Evolutionary conservation across 2,113 vertebrate species (phyloP).

Genomic region (Calypte anna): DNA sequence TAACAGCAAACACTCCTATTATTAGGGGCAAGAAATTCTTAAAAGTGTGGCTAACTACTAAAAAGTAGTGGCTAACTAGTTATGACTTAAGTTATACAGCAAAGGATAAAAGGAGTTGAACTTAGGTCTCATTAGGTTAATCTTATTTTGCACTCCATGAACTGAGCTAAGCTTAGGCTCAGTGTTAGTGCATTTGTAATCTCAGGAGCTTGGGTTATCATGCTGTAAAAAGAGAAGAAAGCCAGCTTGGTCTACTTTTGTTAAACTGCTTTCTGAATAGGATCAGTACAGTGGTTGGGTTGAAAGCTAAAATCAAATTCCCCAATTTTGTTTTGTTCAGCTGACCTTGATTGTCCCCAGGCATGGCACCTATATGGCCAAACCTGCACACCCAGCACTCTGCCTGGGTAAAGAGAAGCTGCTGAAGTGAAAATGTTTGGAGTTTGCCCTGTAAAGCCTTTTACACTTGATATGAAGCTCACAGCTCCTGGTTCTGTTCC

Average conservation of each 20-base stretch:
- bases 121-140: not conserved
- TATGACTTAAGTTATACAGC: not conserved
- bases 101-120: not conserved
- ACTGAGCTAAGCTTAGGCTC: not conserved
- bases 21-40: not conserved
- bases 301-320: not conserved
- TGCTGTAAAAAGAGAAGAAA: not conserved
- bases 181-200: not conserved
- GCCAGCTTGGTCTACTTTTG: not conserved
- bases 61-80: not conserved
- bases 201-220: not conserved
- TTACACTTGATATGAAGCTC: not conserved
- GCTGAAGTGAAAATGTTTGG: not conserved
- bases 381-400: accelerated
- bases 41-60: not conserved
- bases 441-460: not conserved
- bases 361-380: too few relatives aligned
- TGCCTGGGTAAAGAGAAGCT: accelerated
- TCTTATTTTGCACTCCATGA: not conserved
- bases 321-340: not conserved
- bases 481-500: not conserved
- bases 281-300: not conserved
- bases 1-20: not conserved
- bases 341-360: not conserved
- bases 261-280: not conserved